Conservation (phyloP, 2,888 invertebrate genomes). For the Eupithecia exiguata region DNA sequence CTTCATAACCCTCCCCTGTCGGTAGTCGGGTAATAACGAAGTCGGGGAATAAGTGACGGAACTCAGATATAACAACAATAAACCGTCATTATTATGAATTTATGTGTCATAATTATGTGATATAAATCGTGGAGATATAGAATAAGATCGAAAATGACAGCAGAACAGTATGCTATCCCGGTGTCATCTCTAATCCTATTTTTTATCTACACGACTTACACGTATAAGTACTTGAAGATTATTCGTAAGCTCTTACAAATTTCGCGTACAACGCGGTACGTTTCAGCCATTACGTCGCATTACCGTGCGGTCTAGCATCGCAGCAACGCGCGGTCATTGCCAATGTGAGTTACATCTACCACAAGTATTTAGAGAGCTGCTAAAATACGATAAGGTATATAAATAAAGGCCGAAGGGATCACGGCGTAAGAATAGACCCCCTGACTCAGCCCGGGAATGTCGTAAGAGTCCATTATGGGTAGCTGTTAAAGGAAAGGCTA, state of each 20-base stretch:
- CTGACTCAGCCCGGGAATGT: background rate
- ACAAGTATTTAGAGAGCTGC: conserved; percentile 20
- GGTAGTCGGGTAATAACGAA: too few species aligned
- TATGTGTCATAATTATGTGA: too few species aligned
- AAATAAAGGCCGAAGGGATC: background rate
- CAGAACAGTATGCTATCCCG: too few species aligned
- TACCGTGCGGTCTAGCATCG: conserved; percentile 51
- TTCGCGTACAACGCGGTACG: conserved; percentile 31
- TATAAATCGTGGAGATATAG: too few species aligned
- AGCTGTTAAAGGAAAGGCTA: too few species aligned
- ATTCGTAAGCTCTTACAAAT: conserved; percentile 27
- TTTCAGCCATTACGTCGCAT: conserved; percentile 56
- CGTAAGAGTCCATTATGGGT: background rate
- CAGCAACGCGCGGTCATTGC: conserved; percentile 43
- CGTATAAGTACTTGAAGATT: background rate
- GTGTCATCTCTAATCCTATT: too few species aligned
- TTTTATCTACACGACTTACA: background rate
- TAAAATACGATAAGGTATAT: conserved; percentile 15
- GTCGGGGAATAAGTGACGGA: too few species aligned
- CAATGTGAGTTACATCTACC: conserved; percentile 47
- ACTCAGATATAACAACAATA: too few species aligned
- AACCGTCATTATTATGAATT: too few species aligned
- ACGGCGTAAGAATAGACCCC: background rate
- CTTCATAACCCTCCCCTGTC: too few species aligned
- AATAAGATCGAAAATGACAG: too few species aligned